phyloP scores from a whole-genome alignment of 2,113 vertebrate genomes.

The Cinclus mexicanus region DNA sequence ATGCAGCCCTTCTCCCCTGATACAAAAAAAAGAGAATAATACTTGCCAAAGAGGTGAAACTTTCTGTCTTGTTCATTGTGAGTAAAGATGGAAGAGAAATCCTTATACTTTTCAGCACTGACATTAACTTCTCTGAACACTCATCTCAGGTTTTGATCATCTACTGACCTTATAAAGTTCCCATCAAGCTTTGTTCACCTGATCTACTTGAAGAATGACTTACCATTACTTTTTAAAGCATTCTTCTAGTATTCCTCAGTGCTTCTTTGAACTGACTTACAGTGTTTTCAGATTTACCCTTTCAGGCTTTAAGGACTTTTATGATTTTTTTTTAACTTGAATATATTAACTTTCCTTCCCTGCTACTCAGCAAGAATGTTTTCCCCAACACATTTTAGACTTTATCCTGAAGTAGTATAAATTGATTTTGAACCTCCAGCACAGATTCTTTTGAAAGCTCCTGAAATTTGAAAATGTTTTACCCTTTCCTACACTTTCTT shows the following conservation, averaged over 20 bases:
- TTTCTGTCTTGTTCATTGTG: neutral
- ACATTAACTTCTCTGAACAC: neutral
- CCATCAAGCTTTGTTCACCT: neutral
- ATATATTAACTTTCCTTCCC: neutral
- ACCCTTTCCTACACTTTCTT: neutral
- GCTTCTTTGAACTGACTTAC: neutral
- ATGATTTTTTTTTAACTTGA: neutral
- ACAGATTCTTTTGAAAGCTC: neutral
- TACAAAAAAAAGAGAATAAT: neutral
- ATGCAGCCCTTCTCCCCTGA: fast-evolving
- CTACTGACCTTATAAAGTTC: neutral
- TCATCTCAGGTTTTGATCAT: neutral
- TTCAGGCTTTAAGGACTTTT: neutral
- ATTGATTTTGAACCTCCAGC: neutral
- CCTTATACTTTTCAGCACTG: neutral
- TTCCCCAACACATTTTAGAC: neutral
- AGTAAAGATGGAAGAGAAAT: neutral
- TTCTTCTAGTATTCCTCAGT: neutral
- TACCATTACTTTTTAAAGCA: neutral
- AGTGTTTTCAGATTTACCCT: neutral
- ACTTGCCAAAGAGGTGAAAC: neutral
- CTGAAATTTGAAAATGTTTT: neutral
- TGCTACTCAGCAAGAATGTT: neutral
- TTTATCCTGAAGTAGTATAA: neutral
- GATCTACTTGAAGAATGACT: neutral